Conservation (phyloP, 2,888 invertebrate genomes). For the Diplolepis rosae region DNA sequence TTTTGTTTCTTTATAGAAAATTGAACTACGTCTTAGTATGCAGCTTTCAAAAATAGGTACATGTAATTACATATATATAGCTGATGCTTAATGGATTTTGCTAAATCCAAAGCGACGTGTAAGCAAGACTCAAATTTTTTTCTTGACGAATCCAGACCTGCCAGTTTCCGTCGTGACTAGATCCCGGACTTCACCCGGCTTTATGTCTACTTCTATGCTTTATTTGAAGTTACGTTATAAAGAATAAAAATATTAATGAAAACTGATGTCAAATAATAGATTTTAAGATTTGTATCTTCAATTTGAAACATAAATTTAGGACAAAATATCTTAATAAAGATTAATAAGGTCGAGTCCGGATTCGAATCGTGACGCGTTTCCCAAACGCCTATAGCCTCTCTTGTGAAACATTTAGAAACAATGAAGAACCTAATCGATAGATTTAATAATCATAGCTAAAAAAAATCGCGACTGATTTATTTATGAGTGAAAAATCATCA, state of each 20-base stretch:
- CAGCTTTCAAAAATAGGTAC: conserved; percentile 23
- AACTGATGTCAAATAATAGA: neutral
- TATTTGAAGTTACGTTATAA: too few species aligned
- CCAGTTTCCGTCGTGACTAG: conserved; percentile 12
- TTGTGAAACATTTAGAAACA: neutral
- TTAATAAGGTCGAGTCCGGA: neutral
- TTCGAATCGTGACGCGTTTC: neutral
- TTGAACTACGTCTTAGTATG: neutral
- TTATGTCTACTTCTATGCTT: neutral
- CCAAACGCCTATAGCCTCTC: neutral
- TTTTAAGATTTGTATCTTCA: neutral
- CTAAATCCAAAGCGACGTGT: conserved; percentile 3
- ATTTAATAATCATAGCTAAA: neutral
- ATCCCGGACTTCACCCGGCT: neutral
- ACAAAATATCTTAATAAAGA: neutral
- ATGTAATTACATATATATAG: conserved; percentile 32
- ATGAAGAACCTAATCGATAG: conserved; percentile 3
- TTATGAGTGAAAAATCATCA: neutral
- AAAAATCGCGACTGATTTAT: neutral
- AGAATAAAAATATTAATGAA: too few species aligned
- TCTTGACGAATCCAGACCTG: conserved; percentile 1
- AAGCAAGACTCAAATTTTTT: neutral
- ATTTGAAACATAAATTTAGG: neutral
- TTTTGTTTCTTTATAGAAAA: conserved; percentile 25
- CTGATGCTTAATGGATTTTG: conserved; percentile 8